Conservation (phyloP, 1,140 invertebrate genomes). For the Apis laboriosa region DNA sequence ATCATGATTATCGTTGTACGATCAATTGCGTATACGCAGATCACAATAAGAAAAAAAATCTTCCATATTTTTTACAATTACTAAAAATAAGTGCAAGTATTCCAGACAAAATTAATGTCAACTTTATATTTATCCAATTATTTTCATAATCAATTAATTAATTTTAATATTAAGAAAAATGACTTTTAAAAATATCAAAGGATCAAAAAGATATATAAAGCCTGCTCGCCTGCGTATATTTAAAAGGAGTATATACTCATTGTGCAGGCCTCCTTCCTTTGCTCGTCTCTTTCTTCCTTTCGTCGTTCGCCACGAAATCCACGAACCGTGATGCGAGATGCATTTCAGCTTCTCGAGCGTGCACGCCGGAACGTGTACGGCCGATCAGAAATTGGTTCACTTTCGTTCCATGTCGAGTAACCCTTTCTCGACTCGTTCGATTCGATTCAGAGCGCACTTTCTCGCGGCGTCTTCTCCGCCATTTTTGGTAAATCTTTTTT, state of each 20-base stretch:
- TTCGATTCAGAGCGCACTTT: conserved; percentile 35
- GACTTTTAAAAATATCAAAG: background rate
- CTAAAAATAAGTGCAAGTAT: too few species aligned
- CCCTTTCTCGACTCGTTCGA: too few species aligned
- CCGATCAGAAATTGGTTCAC: conserved; percentile 62
- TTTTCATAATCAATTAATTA: too few species aligned
- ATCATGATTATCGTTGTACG: too few species aligned
- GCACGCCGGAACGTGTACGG: conserved; percentile 29
- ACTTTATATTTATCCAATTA: too few species aligned
- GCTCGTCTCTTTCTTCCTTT: conserved; percentile 30
- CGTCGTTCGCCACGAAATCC: background rate
- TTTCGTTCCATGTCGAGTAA: conserved; percentile 33
- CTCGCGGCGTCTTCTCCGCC: background rate
- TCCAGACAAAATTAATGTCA: too few species aligned
- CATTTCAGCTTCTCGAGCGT: conserved; percentile 22
- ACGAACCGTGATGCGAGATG: conserved; percentile 36
- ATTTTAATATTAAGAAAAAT: too few species aligned
- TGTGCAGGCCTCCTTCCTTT: background rate
- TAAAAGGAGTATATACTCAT: background rate
- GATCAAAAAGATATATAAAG: too few species aligned
- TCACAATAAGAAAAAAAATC: too few species aligned
- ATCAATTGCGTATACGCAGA: too few species aligned
- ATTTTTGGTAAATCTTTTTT: background rate
- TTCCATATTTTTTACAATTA: too few species aligned
- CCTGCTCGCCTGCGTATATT: background rate